phyloP scores from a whole-genome alignment of 2,113 vertebrate species.

The Sylvietta virens region DNA sequence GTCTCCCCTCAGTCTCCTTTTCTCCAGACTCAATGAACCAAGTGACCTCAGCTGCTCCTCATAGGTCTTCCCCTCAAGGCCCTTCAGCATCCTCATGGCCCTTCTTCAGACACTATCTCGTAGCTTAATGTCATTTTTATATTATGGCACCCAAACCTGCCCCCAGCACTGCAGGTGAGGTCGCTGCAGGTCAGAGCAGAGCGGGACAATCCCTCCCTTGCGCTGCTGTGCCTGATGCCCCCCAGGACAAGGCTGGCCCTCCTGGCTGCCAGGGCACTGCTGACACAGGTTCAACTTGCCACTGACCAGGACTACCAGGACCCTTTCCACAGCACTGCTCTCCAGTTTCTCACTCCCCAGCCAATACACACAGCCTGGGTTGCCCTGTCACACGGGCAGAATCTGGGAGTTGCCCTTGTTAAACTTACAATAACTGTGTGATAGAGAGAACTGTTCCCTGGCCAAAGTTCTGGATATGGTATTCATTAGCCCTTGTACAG shows the following conservation, averaged over 20 bases:
- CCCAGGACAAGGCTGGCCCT: accelerated
- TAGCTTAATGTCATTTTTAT: accelerated
- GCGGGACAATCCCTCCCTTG: neutral
- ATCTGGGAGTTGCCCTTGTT: neutral
- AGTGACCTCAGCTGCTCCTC: neutral
- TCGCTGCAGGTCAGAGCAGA: accelerated
- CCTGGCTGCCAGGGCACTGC: neutral
- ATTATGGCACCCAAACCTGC: accelerated
- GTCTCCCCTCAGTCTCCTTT: neutral
- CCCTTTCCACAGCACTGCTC: accelerated
- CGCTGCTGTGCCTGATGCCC: neutral
- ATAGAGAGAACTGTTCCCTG: neutral
- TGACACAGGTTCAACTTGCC: accelerated
- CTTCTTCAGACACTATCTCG: accelerated
- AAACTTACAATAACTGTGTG: neutral
- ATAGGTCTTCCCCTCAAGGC: accelerated
- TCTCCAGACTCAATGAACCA: neutral
- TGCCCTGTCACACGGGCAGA: neutral
- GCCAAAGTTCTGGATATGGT: neutral
- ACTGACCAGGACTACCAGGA: accelerated
- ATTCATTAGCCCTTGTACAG: neutral
- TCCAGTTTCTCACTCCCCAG: neutral
- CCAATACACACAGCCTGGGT: neutral
- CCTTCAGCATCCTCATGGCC: neutral
- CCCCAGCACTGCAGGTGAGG: neutral